Conservation (phyloP, 2,113 vertebrate genomes). For the Ciconia maguari region DNA sequence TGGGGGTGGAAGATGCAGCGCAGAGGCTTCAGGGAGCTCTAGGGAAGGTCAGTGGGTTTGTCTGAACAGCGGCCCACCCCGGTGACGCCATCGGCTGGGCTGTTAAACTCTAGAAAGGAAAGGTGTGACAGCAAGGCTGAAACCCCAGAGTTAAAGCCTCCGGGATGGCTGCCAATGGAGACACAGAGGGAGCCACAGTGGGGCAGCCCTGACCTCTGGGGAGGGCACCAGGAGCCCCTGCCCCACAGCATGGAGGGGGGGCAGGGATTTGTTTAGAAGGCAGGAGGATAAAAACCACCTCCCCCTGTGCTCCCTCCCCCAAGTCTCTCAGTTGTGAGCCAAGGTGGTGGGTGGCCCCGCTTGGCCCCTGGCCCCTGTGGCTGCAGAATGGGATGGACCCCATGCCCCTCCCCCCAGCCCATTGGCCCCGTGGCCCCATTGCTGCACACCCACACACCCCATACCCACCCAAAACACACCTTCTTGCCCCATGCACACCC, state of each 20-base stretch:
- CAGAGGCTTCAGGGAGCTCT: background rate
- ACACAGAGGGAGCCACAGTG: background rate
- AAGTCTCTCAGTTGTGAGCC: background rate
- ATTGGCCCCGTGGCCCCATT: background rate
- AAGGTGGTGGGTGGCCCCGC: background rate
- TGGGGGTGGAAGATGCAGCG: fast-evolving
- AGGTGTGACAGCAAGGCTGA: background rate
- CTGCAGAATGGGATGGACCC: background rate
- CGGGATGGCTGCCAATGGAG: background rate
- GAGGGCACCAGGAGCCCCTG: background rate
- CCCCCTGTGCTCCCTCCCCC: background rate
- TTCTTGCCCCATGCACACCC: background rate
- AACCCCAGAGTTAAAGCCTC: too few species aligned
- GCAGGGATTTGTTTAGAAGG: background rate
- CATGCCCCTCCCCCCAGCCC: background rate
- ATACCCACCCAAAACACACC: background rate
- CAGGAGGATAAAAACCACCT: background rate
- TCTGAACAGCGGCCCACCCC: background rate
- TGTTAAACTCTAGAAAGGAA: background rate
- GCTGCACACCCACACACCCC: background rate
- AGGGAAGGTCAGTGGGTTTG: background rate
- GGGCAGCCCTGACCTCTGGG: background rate
- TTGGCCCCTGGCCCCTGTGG: background rate
- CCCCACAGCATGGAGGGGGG: fast-evolving
- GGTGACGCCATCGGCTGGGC: background rate